Evolutionary conservation across 2,113 vertebrate species (phyloP).

Genomic region (Podarcis muralis): DNA sequence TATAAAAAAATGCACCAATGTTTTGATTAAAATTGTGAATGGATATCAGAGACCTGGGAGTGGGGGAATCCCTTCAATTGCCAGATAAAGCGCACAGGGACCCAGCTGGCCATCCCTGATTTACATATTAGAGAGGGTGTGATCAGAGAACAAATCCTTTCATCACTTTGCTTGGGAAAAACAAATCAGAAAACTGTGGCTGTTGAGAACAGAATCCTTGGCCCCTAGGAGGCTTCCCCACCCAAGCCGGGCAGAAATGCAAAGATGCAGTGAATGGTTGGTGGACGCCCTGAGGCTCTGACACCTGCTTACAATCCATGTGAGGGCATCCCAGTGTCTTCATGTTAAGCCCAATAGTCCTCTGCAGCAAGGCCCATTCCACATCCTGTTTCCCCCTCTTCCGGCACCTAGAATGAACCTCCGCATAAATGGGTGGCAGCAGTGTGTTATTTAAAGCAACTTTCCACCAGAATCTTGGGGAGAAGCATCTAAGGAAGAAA

Average conservation of each 20-base stretch:
- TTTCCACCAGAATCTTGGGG: neutral
- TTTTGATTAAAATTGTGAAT: neutral
- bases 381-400: neutral
- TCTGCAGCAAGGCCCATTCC: neutral
- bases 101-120: neutral
- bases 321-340: neutral
- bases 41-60: neutral
- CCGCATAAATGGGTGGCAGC: neutral
- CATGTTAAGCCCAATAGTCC: neutral
- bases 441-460: neutral
- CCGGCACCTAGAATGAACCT: neutral
- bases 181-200: neutral
- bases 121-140: neutral
- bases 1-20: neutral
- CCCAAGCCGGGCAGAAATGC: neutral
- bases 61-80: too few species aligned
- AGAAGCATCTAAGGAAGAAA: neutral
- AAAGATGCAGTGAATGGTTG: neutral
- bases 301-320: neutral
- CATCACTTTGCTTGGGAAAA: neutral
- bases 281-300: neutral
- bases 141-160: neutral
- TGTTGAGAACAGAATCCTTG: neutral
- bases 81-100: neutral
- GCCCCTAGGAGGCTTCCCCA: neutral